A percentile compares a stretch with the other conserved stretches of the same genome.
Conservation (phyloP, 2,113 vertebrate species). For the Mystacornis crossleyi region DNA sequence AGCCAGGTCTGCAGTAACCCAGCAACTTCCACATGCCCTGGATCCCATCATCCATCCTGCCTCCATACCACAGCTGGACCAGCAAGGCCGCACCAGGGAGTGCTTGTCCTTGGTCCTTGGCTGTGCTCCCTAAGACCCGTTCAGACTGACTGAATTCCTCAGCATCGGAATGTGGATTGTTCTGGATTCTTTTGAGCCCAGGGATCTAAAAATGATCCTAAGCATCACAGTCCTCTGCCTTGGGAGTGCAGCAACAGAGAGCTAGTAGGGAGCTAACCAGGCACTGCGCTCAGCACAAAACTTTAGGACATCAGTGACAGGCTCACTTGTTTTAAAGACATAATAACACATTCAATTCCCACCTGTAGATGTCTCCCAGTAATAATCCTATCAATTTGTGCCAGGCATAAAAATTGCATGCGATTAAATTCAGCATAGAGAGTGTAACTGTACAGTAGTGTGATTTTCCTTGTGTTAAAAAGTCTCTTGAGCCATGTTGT, state of each 20-base stretch:
- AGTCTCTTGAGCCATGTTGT: neutral
- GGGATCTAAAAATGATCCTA: neutral
- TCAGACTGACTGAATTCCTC: neutral
- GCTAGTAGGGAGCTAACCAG: neutral
- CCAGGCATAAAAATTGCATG: neutral
- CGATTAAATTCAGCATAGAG: neutral
- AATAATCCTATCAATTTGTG: neutral
- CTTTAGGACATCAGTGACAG: neutral
- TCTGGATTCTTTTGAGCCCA: neutral
- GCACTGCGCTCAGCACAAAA: neutral
- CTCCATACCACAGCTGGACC: neutral
- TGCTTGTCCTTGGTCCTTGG: neutral
- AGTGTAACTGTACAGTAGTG: neutral
- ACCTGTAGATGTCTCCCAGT: neutral
- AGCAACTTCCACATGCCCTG: fast-evolving
- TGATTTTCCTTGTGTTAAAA: neutral
- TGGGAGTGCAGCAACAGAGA: neutral
- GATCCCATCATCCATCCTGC: neutral
- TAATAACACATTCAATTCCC: neutral
- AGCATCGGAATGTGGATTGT: fast-evolving
- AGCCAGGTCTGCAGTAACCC: neutral
- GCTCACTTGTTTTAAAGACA: neutral
- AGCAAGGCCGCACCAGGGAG: neutral
- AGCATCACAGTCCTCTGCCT: neutral
- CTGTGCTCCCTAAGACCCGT: fast-evolving